Evolutionary conservation across 2,888 invertebrate species (phyloP), one percentile per base, ranked within the genome.

Genomic region (Norana najaformis): DNA sequence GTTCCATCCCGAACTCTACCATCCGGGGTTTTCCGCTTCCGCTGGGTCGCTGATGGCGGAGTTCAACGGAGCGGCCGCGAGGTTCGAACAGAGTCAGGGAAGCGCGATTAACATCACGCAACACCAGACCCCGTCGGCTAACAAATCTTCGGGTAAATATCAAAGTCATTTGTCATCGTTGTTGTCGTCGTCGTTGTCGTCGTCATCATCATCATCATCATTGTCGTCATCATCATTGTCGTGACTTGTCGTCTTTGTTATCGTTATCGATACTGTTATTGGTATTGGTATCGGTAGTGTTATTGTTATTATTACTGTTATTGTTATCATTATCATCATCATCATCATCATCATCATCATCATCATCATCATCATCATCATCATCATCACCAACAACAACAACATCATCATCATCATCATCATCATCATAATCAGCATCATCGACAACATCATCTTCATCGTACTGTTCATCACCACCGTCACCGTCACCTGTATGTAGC

Each of bases 301-400:
- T 35, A 53, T 89, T 35, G 30, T 89, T 35, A 53, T 89, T 35
- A 41, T 39, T 35, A 53, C 41, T 35, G 41, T 89, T 35, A 53
- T 41, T 35, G 30, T 89, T 35, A n/a, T 89, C 47, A 41, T 89
- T 35, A 41, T 89, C 47, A 89, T 39, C 47, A 89, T 39, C 47
- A 89, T 89, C 47, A 89, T 89, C 47, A 41, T 89, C 36, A 41
- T 89, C 36, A 53, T 41, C 53, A 41, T 89, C 53, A 89, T 89
- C 53, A 53, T 89, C 53, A 53, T 41, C 36, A 11, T 89, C 53
- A 53, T 89, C 53, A 53, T 53, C 36, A 20, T n/a, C 39, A 41
- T 39, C n/a, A 35, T n/a, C 39, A 23, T 39, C 39, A 35, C 38
- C 39, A 41, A 38, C 39, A 41, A 38, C 39, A 23, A 38, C 39